Evolutionary conservation across 1,140 invertebrate species (phyloP).

Genomic region (Aphelinus atriplicis): DNA sequence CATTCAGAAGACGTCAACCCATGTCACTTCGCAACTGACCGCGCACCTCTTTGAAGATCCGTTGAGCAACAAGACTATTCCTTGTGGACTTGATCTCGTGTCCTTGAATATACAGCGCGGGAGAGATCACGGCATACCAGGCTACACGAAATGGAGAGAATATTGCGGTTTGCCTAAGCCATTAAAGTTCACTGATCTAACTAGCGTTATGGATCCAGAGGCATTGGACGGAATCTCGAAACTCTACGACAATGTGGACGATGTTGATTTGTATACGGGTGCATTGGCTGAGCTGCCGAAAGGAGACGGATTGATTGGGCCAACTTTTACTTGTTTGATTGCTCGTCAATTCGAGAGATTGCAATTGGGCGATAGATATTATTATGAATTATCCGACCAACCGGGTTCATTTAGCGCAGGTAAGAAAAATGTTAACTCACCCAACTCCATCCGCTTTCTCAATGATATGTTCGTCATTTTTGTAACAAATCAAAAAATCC

Average conservation of each 20-base stretch:
- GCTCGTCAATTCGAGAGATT: constrained; percentile 84
- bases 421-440: constrained; percentile 51
- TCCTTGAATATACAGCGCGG: constrained; percentile 89
- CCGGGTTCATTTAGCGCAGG: constrained; percentile 77
- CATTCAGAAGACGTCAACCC: constrained; percentile 71
- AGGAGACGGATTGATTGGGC: constrained; percentile 78
- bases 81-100: constrained; percentile 84
- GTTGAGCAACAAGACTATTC: constrained; percentile 43
- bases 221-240: constrained; percentile 71
- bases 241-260: constrained; percentile 80
- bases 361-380: constrained; percentile 84
- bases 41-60: constrained; percentile 78
- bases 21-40: constrained; percentile 71
- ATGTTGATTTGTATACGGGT: constrained; percentile 89
- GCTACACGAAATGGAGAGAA: constrained; percentile 80
- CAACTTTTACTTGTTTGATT: constrained; percentile 87
- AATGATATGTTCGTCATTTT: too few relatives aligned
- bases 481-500: too few relatives aligned
- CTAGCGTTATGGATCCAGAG: constrained; percentile 69
- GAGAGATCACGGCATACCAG: constrained; percentile 86
- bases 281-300: constrained; percentile 80
- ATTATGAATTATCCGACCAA: constrained; percentile 81
- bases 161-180: constrained; percentile 78
- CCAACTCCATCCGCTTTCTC: too few relatives aligned
- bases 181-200: constrained; percentile 79